Base-by-base conservation (phyloP, 2,888 invertebrate species). In the Plebejus melissa region DNA sequence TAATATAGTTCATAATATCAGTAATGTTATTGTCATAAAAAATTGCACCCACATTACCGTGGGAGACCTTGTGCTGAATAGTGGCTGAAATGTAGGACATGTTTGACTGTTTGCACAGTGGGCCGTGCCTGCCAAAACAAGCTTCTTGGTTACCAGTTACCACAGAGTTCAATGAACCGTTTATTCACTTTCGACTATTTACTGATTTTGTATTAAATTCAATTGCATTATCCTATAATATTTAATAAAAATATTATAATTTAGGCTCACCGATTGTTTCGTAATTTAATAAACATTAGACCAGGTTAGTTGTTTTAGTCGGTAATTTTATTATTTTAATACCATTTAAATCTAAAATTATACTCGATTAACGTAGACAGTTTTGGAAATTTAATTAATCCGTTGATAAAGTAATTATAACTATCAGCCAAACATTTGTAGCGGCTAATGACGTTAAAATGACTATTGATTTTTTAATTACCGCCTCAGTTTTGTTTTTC, bases 391-490 rank as follows among this genome's bases (percentile, higher is more conserved):
- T 32, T 36, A 65, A 65, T 65, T 32, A 65, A 65, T 65, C 16
- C 32, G 6, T 65, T 65, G 22, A 65, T 65, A 65, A 65, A 65
- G 32, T 65, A 65, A 36, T 65, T 65, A 65, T 65, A 65, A 65
- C 32, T 65, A 65, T 16, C 13, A 65, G 13, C 32, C 65, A 65
- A 65, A 65, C 32, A 65, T 65, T 65, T 32, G 65, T 65, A 65
- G 65, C 65, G 65, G 6, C 65, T 65, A 65, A 65, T 36, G 65
- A 65, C 65, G 65, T 65, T 65, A 32, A 36, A 65, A 65, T 65
- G 65, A 32, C 65, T 65, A 65, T 65, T 65, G 65, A 65, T 65
- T 65, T 65, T 65, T 65, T 65, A 65, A 65, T 36, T 65, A 65
- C 65, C 32, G 36, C 28, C 32, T 65, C 32, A 65, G 32, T 65